Conservation (phyloP, 2,113 vertebrate genomes). For the Chaetura pelagica region DNA sequence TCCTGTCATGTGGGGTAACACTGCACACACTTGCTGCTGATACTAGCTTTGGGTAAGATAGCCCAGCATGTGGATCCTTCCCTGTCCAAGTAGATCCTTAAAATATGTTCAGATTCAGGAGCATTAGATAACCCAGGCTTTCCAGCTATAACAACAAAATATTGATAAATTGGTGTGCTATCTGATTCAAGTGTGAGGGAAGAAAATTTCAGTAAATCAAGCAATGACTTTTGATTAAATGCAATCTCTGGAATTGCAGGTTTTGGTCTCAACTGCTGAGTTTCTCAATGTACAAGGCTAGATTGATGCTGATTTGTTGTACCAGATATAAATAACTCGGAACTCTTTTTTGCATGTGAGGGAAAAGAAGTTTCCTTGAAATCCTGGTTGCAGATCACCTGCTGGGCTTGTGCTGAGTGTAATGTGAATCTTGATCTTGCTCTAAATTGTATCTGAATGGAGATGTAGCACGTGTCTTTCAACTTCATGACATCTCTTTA, state of each 20-base stretch:
- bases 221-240: slow-evolving; percentile 1
- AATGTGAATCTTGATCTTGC: not conserved
- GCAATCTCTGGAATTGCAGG: not conserved
- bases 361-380: not conserved
- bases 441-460: not conserved
- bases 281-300: not conserved
- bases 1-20: rapidly evolving
- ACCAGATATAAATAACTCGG: not conserved
- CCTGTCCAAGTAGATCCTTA: not conserved
- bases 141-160: slow-evolving; percentile 3
- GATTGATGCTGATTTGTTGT: not conserved
- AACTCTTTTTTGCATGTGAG: not conserved
- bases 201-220: slow-evolving; percentile 22
- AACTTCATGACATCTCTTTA: not conserved
- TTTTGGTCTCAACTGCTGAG: not conserved
- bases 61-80: not conserved
- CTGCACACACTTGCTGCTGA: not conserved
- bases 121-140: not conserved
- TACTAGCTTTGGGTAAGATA: not conserved
- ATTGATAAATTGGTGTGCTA: not conserved
- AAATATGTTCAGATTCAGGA: not conserved
- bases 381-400: not conserved
- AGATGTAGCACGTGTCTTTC: not conserved
- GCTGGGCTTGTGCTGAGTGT: not conserved
- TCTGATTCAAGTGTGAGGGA: not conserved